phyloP scores from a whole-genome alignment of 92 coral and sea anemone genomes.

The Metridium senile region DNA sequence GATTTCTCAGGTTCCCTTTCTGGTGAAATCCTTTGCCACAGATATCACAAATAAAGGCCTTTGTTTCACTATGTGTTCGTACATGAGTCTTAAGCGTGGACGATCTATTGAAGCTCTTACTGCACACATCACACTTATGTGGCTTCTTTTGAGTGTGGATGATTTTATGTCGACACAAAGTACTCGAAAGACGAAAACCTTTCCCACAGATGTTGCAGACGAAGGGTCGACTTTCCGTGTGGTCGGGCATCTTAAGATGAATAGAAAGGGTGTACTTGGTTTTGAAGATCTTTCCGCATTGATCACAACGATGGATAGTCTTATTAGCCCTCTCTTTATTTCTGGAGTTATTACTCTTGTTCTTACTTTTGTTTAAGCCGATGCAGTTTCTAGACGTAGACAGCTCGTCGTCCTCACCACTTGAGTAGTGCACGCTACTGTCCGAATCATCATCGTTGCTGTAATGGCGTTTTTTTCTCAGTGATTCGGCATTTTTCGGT shows the following conservation, averaged over 20 bases:
- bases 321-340: constrained; percentile 61
- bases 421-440: constrained; percentile 18
- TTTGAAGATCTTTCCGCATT: constrained; percentile 95
- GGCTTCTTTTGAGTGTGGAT: constrained; percentile 98
- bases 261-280: constrained; percentile 95
- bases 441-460: constrained; percentile 23
- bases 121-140: constrained; percentile 83
- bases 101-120: constrained; percentile 88
- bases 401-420: constrained; percentile 22
- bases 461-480: constrained; percentile 25
- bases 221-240: constrained; percentile 91
- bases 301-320: constrained; percentile 79
- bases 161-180: constrained; percentile 95
- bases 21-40: constrained; percentile 99
- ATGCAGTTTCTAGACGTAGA: constrained; percentile 21
- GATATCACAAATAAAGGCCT: constrained; percentile 87
- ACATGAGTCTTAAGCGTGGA: constrained; percentile 95
- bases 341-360: constrained; percentile 22
- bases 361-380: constrained; percentile 36
- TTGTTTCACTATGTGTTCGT: constrained; percentile 92
- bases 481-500: constrained; percentile 21
- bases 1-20: constrained; percentile 95
- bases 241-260: constrained; percentile 97
- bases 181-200: constrained; percentile 97
- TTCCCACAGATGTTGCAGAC: constrained; percentile 98